Conservation (phyloP, 2,888 invertebrate species). For the Podotricha telesiphe region DNA sequence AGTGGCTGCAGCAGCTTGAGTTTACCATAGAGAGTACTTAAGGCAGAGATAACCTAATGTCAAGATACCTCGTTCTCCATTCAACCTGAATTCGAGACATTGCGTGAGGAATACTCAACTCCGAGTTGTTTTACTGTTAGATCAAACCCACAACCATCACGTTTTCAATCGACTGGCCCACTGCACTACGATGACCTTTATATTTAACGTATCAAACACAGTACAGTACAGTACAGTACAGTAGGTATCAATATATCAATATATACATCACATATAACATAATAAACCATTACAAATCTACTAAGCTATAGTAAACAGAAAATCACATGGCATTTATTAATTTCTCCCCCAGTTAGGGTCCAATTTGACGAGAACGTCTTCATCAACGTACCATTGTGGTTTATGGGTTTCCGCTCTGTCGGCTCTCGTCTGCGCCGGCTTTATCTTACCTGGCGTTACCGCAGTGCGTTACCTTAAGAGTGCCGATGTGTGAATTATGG, state of each 20-base stretch:
- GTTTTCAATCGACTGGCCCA: neutral
- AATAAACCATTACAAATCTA: slow-evolving; percentile 9
- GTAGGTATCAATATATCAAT: neutral
- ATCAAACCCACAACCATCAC: neutral
- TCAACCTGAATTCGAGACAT: too few relatives aligned
- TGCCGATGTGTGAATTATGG: slow-evolving; percentile 49
- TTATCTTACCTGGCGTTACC: slow-evolving; percentile 59
- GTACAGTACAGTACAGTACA: too few relatives aligned
- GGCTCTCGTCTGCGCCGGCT: slow-evolving; percentile 55
- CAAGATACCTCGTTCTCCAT: too few relatives aligned
- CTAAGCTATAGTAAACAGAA: slow-evolving; percentile 17
- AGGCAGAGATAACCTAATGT: too few relatives aligned
- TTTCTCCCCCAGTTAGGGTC: slow-evolving; percentile 49
- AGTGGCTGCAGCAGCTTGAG: too few relatives aligned
- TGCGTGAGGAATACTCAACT: too few relatives aligned
- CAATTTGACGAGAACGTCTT: slow-evolving; percentile 65
- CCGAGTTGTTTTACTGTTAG: neutral
- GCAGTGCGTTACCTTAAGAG: slow-evolving; percentile 36
- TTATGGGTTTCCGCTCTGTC: slow-evolving; percentile 64
- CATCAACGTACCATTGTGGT: slow-evolving; percentile 66
- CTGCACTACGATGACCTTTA: neutral
- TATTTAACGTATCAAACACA: too few relatives aligned
- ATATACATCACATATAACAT: neutral
- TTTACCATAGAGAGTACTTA: too few relatives aligned
- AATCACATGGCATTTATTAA: slow-evolving; percentile 44